Base-by-base conservation (phyloP, 2,888 invertebrate genomes). In the Acanthacorydalis orientalis region DNA sequence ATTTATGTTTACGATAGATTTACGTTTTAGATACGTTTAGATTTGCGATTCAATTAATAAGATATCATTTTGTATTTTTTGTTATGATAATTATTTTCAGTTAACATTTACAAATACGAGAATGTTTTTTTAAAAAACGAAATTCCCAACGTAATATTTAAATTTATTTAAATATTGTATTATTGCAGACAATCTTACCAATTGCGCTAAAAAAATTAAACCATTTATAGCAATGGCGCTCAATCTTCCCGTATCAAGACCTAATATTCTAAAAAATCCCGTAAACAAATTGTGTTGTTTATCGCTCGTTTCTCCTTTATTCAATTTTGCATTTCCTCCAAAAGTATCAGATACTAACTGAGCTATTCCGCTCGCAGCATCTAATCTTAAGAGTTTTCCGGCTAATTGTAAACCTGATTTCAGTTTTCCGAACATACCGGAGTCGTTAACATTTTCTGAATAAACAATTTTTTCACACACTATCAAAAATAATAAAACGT, bases 221-320 rank as follows among this genome's bases (percentile, higher is more conserved):
- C 83, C 84, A 61, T 89, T 89, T 12, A 89, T 74, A 11, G 86
- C 84, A 38, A 88, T 78, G 0, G 88, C 87, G 32, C 83, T 81
- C 50, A 88, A 72, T 64, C 84, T 83, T 48, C 75, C 75, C 0
- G 80, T 73, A 60, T 88, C 83, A 46, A 89, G 71, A 15, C 86
- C 87, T 53, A 89, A 70, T 48, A 88, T 64, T 43, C 77, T 70
- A 51, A 87, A 72, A 54, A 85, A 70, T 11, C 70, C 71, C 1
- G 68, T 64, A 50, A 71, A 60, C n/a, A 70, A 54, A 50, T 62
- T 62, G 56, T 65, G 55, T n/a, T 67, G 51, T 4, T 51, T 55
- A 1, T 56, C 53, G 1, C 56, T 59, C 1, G 53, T 58, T n/a
- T 55, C 54, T 48, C 53, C 61, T 44, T 54, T 57, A 41, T 43